Conservation (phyloP, 2,797 vertebrate genomes). For the Takifugu rubripes region DNA sequence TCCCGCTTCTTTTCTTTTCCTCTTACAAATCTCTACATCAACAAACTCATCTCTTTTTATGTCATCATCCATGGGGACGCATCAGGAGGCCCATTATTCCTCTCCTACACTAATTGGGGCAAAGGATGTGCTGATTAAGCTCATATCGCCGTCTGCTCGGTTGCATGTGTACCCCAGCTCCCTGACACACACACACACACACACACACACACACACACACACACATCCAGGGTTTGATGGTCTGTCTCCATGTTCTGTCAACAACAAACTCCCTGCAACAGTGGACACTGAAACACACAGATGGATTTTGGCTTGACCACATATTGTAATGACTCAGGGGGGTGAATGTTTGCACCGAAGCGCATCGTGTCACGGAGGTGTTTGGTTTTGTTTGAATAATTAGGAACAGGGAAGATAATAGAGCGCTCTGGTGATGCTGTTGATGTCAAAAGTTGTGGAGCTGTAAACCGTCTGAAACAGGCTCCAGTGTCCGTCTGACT, state of each 20-base stretch:
- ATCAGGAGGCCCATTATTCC: conserved; percentile 46
- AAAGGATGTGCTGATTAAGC: conserved; percentile 56
- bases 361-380: not conserved
- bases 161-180: conserved; percentile 17
- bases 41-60: conserved; percentile 19
- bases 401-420: not conserved
- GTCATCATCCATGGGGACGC: conserved; percentile 32
- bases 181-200: conserved; percentile 24
- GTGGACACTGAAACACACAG: no score
- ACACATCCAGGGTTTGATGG: conserved; percentile 24
- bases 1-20: not conserved
- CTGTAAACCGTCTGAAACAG: no score
- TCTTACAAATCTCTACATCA: conserved; percentile 7
- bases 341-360: conserved; percentile 1
- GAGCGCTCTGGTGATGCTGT: not conserved
- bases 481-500: no score
- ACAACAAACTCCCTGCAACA: not conserved
- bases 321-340: not conserved
- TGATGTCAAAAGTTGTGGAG: no score
- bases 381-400: not conserved
- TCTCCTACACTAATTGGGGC: conserved; percentile 59
- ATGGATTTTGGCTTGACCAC: not conserved
- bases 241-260: conserved; percentile 2
- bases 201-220: conserved; percentile 6
- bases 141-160: conserved; percentile 51